These are phyloP conservation scores for Synchiropus splendidus DNA, from an alignment of 2,113 vertebrate species.

Conservation along the genomic window DNA sequence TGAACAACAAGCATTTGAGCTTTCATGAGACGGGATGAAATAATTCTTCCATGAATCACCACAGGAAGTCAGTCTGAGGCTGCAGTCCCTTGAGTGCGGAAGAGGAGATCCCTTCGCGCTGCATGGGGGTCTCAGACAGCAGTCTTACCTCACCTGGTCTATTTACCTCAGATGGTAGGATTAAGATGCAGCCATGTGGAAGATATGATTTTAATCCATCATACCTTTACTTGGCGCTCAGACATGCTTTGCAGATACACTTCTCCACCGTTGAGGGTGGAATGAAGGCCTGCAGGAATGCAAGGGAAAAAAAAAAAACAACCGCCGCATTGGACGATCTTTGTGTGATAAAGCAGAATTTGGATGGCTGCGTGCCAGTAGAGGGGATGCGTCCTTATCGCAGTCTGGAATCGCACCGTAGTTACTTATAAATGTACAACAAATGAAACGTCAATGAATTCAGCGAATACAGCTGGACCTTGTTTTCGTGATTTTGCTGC, in stretches of 20 bases:
- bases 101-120: conserved; percentile 37
- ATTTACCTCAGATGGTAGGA: conserved; percentile 66
- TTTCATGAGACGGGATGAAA: too few relatives aligned
- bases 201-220: conserved; percentile 52
- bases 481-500: too few relatives aligned
- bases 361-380: not conserved
- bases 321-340: conserved; percentile 20
- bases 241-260: conserved; percentile 25
- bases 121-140: conserved; percentile 46
- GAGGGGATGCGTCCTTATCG: too few relatives aligned
- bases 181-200: conserved; percentile 55
- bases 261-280: too few relatives aligned
- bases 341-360: conserved; percentile 3
- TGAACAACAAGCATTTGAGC: too few relatives aligned
- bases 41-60: too few relatives aligned
- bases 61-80: conserved; percentile 1
- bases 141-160: conserved; percentile 56
- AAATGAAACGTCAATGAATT: too few relatives aligned
- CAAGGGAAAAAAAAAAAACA: conserved; percentile 28
- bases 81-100: conserved; percentile 10
- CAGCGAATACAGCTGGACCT: too few relatives aligned
- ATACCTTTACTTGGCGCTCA: conserved; percentile 46
- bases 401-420: too few relatives aligned
- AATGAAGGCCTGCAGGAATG: too few relatives aligned
- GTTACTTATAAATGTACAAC: too few relatives aligned